These are phyloP conservation scores for Chelidonichthys spinosus DNA, from an alignment of 2,797 vertebrate genomes.

Conservation along the genomic window DNA sequence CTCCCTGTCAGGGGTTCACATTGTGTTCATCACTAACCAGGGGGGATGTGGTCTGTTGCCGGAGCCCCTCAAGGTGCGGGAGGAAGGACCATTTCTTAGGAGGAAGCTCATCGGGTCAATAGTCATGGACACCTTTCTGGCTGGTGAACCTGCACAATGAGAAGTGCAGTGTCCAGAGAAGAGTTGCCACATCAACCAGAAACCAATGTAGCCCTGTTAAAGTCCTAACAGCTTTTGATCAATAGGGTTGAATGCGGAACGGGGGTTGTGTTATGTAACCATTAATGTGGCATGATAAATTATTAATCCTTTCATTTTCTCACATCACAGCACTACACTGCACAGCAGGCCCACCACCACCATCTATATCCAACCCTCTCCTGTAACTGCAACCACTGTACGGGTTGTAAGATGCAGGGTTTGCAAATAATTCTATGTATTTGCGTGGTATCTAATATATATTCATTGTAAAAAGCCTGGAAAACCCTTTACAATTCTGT, in stretches of 20 bases:
- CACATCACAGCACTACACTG: neutral
- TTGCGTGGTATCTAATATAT: neutral
- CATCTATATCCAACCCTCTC: slow-evolving; percentile 3
- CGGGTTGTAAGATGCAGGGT: neutral
- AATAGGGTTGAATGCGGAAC: slow-evolving; percentile 5
- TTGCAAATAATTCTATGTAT: slow-evolving; percentile 11
- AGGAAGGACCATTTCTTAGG: neutral
- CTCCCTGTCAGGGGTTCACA: neutral
- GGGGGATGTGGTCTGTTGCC: neutral
- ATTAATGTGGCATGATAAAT: slow-evolving; percentile 17
- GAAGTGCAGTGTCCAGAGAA: slow-evolving; percentile 4
- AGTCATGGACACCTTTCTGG: slow-evolving; percentile 7
- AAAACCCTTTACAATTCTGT: neutral
- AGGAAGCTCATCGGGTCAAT: slow-evolving; percentile 7
- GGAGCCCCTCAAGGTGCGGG: neutral
- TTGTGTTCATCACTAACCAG: neutral
- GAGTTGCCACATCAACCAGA: slow-evolving; percentile 27
- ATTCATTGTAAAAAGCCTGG: neutral
- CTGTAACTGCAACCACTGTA: slow-evolving; percentile 4
- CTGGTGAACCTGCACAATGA: neutral
- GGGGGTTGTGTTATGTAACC: slow-evolving; percentile 8
- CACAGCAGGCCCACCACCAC: neutral
- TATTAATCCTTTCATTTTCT: slow-evolving; percentile 33
- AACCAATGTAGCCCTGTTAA: slow-evolving; percentile 18
- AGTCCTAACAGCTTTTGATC: slow-evolving; percentile 10